phyloP scores from a whole-genome alignment of 2,888 invertebrate genomes.

The Drosophila tripunctata region DNA sequence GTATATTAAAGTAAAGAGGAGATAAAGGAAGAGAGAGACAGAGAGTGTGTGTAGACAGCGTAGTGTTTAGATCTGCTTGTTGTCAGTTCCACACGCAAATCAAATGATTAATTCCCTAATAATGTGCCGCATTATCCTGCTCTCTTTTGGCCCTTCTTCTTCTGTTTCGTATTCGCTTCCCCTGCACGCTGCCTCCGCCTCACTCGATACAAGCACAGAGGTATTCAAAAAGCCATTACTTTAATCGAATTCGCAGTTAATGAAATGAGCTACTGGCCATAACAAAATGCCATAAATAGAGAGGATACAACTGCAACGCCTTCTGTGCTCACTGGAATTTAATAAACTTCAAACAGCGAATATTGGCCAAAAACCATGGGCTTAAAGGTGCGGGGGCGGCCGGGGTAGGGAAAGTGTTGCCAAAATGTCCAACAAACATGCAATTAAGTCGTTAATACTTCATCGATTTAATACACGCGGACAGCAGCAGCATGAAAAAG shows the following conservation, averaged over 20 bases:
- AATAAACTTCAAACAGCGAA: conserved; percentile 60
- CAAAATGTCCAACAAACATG: conserved; percentile 82
- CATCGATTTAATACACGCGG: conserved; percentile 82
- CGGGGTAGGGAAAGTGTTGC: background rate
- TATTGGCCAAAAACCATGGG: conserved; percentile 17
- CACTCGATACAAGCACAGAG: conserved; percentile 15
- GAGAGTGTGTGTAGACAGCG: background rate
- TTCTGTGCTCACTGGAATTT: conserved; percentile 46
- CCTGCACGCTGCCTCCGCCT: background rate
- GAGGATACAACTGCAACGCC: conserved; percentile 64
- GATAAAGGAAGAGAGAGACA: background rate
- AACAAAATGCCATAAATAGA: conserved; percentile 6
- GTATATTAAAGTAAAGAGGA: background rate
- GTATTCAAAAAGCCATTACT: conserved; percentile 63
- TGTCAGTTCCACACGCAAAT: conserved; percentile 7
- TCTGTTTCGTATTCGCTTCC: too few species aligned
- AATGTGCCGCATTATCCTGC: background rate
- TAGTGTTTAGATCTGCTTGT: background rate
- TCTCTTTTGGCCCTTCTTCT: background rate
- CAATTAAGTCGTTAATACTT: conserved; percentile 84
- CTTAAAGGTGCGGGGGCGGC: background rate
- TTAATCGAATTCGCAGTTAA: conserved; percentile 74
- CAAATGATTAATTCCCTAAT: conserved; percentile 19
- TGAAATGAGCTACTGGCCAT: conserved; percentile 52
- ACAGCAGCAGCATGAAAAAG: conserved; percentile 47